Percentiles rank a stretch among this genome's conserved stretches.
Conservation (phyloP, 1,140 invertebrate species). For the Drosophila mayri region DNA sequence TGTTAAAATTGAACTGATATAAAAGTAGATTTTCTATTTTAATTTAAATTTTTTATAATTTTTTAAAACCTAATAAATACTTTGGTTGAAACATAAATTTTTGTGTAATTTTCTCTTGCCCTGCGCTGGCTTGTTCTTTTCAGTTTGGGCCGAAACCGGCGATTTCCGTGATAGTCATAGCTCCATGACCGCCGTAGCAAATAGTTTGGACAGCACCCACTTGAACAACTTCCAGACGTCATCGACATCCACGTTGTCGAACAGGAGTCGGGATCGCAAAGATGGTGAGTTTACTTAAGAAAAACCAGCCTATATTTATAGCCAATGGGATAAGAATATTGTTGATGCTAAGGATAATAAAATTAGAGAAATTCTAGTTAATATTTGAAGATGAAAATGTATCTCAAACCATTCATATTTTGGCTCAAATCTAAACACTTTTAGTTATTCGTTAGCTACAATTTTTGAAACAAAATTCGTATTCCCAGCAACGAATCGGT, state of each 20-base stretch:
- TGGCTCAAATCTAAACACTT: not conserved
- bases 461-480: not conserved
- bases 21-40: too few relatives aligned
- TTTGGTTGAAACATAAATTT: conserved; percentile 81
- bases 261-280: conserved; percentile 89
- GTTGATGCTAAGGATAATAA: too few relatives aligned
- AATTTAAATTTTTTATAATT: not conserved
- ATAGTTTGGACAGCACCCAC: conserved; percentile 89
- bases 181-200: conserved; percentile 88
- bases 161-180: conserved; percentile 93
- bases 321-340: not conserved
- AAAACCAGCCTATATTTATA: not conserved
- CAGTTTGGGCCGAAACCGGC: conserved; percentile 94
- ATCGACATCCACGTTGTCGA: conserved; percentile 86
- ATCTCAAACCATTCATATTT: too few relatives aligned
- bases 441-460: not conserved
- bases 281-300: conserved; percentile 85
- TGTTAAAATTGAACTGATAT: not conserved
- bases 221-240: conserved; percentile 86
- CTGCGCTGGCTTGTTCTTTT: conserved; percentile 86
- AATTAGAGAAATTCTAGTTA: too few relatives aligned
- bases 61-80: conserved; percentile 19
- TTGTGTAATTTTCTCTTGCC: conserved; percentile 76
- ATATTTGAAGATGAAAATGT: not conserved
- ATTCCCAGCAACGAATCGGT: conserved; percentile 21